Evolutionary conservation across 2,797 vertebrate genomes (phyloP), one percentile per base, ranked within the genome.

Genomic region (Leptoclinus maculatus): DNA sequence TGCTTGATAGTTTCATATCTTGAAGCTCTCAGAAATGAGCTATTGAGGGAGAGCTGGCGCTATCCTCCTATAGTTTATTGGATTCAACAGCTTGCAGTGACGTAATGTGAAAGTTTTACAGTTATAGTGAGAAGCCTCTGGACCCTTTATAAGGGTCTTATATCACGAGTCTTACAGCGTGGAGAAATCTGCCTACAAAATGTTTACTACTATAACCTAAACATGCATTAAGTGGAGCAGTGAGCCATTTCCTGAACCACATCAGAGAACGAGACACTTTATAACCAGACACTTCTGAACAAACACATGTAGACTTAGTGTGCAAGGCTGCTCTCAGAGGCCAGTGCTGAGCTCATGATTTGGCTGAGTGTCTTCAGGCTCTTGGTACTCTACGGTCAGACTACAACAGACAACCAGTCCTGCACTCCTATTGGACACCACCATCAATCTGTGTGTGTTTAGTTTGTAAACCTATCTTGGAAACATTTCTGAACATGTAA

Each of bases 301-400:
- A 88, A 92, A 93, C 93, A 93, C 89, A 90, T 93, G 69, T 86
- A 89, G 87, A 93, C 87, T 89, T 87, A 89, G 88, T 71, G 80
- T 89, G 9, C 78, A 53, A 53, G 83, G 74, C 83, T 83, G 85
- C 89, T 83, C 74, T 82, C 80, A 43, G 64, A 64, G 84, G 90
- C 88, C 83, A 83, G 76, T 54, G 87, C 60, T 95, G 95, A 96
- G 94, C 88, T 96, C 95, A 95, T 93, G 62, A 77, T 84, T 93
- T 95, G 95, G 94, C 92, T 72, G 81, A 70, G 76, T 43, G 74
- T 94, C 87, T 91, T 86, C 88, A 87, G 87, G 62, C 78, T 89
- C 82, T 89, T 89, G 88, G 88, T 88, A 71, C 78, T 58, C 34
- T 79, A 82, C 57, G 62, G 83, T 88, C 88, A 91, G 74, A 83